Evolutionary conservation across 2,888 invertebrate species (phyloP), one percentile per base, ranked within the genome.

Genomic region (Cyaniris semiargus): DNA sequence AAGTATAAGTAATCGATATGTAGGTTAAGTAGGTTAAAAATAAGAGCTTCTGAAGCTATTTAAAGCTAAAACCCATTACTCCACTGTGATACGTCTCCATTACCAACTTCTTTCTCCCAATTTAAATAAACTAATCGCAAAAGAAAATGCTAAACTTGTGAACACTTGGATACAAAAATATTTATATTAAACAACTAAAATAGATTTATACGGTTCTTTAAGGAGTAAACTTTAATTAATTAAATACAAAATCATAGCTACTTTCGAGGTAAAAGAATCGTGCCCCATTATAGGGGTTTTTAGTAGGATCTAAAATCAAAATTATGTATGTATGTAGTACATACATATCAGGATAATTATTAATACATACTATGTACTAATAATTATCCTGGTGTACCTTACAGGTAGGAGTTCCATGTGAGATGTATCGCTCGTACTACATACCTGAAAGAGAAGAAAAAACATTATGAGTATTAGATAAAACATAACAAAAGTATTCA

Each of bases 1-100:
- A 78, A 78, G 80, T 78, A 82, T 83, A 84, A 88, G 87, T 86
- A 89, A 85, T 86, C 83, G 86, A 88, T 88, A 85, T 83, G 83
- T 66, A 31, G 66, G 66, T 66, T 66, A 66, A 66, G 66, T 66
- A 27, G 66, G 66, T 66, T 66, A 66, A 66, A 74, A 53, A 74
- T 53, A 74, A 74, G 31, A 74, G 23, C 23, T 18, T 27, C 27
- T 44, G 23, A 27, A 23, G 44, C 15, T 48, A 27, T 71, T 13
- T 38, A 38, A 23, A 44, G 48, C 80, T 84, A 83, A 81, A 79
- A 81, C 80, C 86, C 85, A 90, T 90, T 89, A 89, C 87, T 90
- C 88, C 88, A 88, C 84, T 84, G 82, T 83, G 85, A 83, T 81
- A 83, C 81, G 83, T 82, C 83, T 84, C 82, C 85, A 83, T 87